phyloP scores from a whole-genome alignment of 2,888 invertebrate genomes.

The Hyles lineata region DNA sequence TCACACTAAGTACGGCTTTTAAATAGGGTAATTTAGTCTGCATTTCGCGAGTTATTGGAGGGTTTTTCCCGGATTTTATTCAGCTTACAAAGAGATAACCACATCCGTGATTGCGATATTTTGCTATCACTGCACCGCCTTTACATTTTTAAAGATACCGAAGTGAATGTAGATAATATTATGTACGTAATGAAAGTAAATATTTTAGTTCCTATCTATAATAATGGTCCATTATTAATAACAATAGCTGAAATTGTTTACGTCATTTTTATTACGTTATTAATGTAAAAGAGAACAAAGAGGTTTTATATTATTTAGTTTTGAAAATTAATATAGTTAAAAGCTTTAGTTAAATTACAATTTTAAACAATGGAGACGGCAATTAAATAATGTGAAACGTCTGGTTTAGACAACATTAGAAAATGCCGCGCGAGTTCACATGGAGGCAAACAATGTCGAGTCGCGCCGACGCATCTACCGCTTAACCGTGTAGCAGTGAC shows the following conservation, averaged over 20 bases:
- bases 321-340: constrained; percentile 70
- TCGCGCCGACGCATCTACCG: constrained; percentile 36
- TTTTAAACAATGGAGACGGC: constrained; percentile 73
- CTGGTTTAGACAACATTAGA: constrained; percentile 70
- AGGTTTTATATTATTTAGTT: constrained; percentile 30
- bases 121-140: no score
- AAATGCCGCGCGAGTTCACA: constrained; percentile 67
- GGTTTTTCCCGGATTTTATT: no score
- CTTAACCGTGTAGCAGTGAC: constrained; percentile 41
- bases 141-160: no score
- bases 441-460: constrained; percentile 57
- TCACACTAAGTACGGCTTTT: no score
- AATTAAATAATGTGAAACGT: constrained; percentile 81
- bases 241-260: constrained; percentile 21
- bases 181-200: constrained; percentile 11
- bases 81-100: no score
- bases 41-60: no score
- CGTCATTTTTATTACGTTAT: constrained; percentile 34
- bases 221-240: constrained; percentile 5
- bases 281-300: constrained; percentile 40
- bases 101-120: no score
- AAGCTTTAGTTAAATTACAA: constrained; percentile 73
- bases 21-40: no score
- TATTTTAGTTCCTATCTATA: not conserved
- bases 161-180: not conserved